A percentile compares a stretch with the other conserved stretches of the same genome.
Evolutionary conservation across 1,140 invertebrate genomes (phyloP).

Genomic region (Drosophila orena): DNA sequence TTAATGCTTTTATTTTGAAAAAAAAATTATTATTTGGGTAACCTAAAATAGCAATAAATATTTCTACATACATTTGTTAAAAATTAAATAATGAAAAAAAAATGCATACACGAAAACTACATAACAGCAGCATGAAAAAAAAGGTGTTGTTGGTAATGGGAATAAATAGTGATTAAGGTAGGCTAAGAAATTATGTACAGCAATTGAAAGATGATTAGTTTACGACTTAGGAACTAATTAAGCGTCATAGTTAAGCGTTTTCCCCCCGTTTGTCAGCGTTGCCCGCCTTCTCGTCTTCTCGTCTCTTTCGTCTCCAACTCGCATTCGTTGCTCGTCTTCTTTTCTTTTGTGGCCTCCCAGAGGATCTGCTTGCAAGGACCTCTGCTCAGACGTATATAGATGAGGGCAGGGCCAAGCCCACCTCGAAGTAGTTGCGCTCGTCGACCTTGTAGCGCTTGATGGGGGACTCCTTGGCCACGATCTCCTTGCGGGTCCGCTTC

Average conservation of each 20-base stretch:
- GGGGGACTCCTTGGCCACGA: slow-evolving; percentile 47
- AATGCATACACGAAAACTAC: slow-evolving; percentile 10
- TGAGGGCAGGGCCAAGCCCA: slow-evolving; percentile 76
- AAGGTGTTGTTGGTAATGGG: slow-evolving; percentile 2
- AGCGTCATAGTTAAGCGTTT: slow-evolving; percentile 83
- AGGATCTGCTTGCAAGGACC: neutral
- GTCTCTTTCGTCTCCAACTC: no score
- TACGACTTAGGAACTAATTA: slow-evolving; percentile 74
- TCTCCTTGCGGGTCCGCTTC: slow-evolving; percentile 36
- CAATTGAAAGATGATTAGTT: slow-evolving; percentile 5
- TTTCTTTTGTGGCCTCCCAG: neutral
- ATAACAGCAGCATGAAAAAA: slow-evolving; percentile 45
- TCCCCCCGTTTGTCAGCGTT: slow-evolving; percentile 84
- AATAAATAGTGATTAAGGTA: neutral
- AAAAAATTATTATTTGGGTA: slow-evolving; percentile 27
- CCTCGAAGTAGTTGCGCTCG: slow-evolving; percentile 75
- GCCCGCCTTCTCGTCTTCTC: neutral
- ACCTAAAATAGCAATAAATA: slow-evolving; percentile 27
- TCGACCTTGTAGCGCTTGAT: slow-evolving; percentile 74
- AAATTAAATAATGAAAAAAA: slow-evolving; percentile 72
- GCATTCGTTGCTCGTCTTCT: neutral
- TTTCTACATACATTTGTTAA: slow-evolving; percentile 41
- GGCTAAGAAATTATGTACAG: slow-evolving; percentile 28
- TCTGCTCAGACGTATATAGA: slow-evolving; percentile 70
- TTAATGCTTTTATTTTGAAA: slow-evolving; percentile 57